Conservation (phyloP, 2,888 invertebrate species). For the Chelonus formosanus region DNA sequence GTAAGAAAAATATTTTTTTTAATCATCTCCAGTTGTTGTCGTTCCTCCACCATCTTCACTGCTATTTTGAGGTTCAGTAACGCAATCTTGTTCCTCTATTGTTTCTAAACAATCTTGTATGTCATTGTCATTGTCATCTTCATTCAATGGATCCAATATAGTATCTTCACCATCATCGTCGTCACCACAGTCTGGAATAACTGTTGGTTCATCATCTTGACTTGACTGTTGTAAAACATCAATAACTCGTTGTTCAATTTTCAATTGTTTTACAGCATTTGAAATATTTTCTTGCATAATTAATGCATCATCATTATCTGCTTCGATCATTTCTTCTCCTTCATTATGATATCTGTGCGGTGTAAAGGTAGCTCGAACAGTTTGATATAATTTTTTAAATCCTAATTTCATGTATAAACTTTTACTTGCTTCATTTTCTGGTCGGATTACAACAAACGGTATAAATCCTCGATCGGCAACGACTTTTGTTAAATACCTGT, state of each 20-base stretch:
- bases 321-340: background rate
- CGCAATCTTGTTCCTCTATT: no score
- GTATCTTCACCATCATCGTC: conserved; percentile 47
- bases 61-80: no score
- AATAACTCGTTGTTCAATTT: conserved; percentile 51
- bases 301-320: conserved; percentile 36
- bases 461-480: conserved; percentile 79
- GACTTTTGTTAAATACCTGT: conserved; percentile 65
- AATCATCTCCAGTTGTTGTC: no score
- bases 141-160: conserved; percentile 41
- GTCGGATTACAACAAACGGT: conserved; percentile 87
- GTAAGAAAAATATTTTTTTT: no score
- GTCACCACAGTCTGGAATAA: conserved; percentile 39
- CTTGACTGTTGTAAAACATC: conserved; percentile 42
- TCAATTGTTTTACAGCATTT: conserved; percentile 52
- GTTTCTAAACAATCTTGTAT: conserved; percentile 11
- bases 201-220: conserved; percentile 43
- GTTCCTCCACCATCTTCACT: no score
- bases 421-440: conserved; percentile 87
- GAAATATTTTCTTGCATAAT: conserved; percentile 52
- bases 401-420: conserved; percentile 85
- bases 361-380: conserved; percentile 80
- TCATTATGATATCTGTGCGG: conserved; percentile 65
- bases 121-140: conserved; percentile 38
- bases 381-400: conserved; percentile 81